Conservation (phyloP, 2,113 vertebrate genomes). For the Phyllopteryx taeniolatus region DNA sequence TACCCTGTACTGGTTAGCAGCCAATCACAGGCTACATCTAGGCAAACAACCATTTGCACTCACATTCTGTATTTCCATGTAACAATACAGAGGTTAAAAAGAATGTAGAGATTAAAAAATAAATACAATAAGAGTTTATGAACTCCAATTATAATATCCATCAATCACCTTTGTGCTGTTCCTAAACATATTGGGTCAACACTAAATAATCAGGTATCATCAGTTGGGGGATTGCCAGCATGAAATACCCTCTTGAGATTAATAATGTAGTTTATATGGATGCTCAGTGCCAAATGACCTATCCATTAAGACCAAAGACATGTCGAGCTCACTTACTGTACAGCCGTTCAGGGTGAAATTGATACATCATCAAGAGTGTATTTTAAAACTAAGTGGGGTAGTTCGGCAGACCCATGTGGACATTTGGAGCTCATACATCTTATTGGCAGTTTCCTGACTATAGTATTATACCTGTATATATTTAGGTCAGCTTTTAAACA, state of each 20-base stretch:
- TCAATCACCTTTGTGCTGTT: not conserved
- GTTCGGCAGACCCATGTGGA: slow-evolving; percentile 17
- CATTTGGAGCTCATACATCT: slow-evolving; percentile 27
- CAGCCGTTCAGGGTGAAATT: not conserved
- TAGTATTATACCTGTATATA: not conserved
- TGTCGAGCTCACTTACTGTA: not conserved
- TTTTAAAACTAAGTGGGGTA: not conserved
- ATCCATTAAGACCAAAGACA: slow-evolving; percentile 7
- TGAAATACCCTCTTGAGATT: slow-evolving; percentile 6
- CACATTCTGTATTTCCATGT: not conserved
- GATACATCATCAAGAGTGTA: not conserved
- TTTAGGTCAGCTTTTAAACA: not conserved
- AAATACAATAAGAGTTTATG: not conserved
- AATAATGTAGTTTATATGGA: slow-evolving; percentile 4
- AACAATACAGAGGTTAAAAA: not conserved
- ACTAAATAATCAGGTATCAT: not conserved
- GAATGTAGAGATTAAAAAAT: not conserved
- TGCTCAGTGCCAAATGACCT: not conserved
- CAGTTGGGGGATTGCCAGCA: not conserved
- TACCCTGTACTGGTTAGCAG: too few relatives aligned
- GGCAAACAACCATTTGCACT: too few relatives aligned
- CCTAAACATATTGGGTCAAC: not conserved
- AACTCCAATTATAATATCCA: not conserved
- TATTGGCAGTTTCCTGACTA: slow-evolving; percentile 14
- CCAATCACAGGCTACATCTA: too few relatives aligned